Conservation (phyloP, 2,113 vertebrate genomes). For the Danionella cerebrum region DNA sequence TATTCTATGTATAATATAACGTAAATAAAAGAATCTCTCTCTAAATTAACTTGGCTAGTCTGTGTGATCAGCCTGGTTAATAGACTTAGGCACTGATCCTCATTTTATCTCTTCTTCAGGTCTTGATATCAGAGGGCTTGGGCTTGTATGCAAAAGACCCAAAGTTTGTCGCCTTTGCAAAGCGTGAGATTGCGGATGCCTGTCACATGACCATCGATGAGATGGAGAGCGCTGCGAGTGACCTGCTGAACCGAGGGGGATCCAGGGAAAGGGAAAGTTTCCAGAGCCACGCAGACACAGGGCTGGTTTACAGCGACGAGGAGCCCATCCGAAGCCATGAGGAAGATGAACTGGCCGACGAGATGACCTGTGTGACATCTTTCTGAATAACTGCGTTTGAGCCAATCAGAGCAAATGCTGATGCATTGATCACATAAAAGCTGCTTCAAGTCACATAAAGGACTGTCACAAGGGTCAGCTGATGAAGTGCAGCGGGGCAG, state of each 20-base stretch:
- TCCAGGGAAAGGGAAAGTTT: conserved; percentile 9
- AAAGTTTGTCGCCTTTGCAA: conserved; percentile 84
- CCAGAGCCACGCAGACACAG: conserved; percentile 40
- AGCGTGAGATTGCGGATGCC: conserved; percentile 86
- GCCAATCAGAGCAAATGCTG: neutral
- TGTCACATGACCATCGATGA: conserved; percentile 87
- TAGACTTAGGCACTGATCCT: too few relatives aligned
- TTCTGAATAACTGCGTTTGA: conserved; percentile 55
- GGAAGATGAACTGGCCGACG: conserved; percentile 78
- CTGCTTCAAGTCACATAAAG: conserved; percentile 19
- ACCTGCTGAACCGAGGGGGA: conserved; percentile 71
- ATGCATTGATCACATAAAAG: too few relatives aligned
- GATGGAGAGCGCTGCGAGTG: conserved; percentile 83
- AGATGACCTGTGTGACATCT: conserved; percentile 80
- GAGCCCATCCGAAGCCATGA: conserved; percentile 62
- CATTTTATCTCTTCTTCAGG: conserved; percentile 54
- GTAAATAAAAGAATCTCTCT: too few relatives aligned
- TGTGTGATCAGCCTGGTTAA: too few relatives aligned
- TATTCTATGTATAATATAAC: too few relatives aligned
- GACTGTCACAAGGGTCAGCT: too few relatives aligned
- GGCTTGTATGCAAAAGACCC: conserved; percentile 82
- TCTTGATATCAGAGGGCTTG: conserved; percentile 86
- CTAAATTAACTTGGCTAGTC: too few relatives aligned
- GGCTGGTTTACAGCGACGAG: conserved; percentile 67
- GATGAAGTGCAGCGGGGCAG: too few relatives aligned